Conservation (phyloP, 2,888 invertebrate genomes). For the Tridacna gigas region DNA sequence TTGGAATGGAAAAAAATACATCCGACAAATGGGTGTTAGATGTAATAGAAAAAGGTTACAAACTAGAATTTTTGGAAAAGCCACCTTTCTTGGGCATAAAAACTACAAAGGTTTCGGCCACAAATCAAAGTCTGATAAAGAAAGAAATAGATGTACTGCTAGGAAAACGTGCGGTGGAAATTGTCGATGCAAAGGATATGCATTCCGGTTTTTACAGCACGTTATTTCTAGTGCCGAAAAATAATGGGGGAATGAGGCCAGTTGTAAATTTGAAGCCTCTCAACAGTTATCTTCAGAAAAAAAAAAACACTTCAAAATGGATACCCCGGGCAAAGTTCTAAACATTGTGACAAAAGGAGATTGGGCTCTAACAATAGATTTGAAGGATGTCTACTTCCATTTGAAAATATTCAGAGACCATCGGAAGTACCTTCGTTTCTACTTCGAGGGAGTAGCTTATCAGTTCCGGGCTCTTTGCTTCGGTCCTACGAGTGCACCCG, state of each 20-base stretch:
- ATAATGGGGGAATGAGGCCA: constrained; percentile 40
- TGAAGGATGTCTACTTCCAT: constrained; percentile 55
- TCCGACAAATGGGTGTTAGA: constrained; percentile 41
- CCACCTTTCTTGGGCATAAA: constrained; percentile 29
- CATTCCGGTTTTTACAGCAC: constrained; percentile 60
- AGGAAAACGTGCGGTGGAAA: constrained; percentile 45
- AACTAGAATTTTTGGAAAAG: constrained; percentile 32
- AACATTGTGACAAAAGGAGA: constrained; percentile 38
- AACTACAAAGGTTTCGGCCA: constrained; percentile 21
- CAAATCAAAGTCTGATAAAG: constrained; percentile 27
- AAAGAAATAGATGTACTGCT: constrained; percentile 37
- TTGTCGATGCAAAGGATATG: no score
- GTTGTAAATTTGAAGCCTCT: constrained; percentile 47
- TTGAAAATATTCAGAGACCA: constrained; percentile 37
- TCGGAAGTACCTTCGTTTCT: constrained; percentile 49
- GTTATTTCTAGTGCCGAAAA: constrained; percentile 45
- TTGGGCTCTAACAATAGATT: constrained; percentile 47
- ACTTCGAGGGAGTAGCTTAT: constrained; percentile 33
- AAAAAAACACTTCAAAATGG: constrained; percentile 56
- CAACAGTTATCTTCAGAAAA: constrained; percentile 51
- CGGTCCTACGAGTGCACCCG: constrained; percentile 44
- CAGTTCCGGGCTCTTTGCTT: constrained; percentile 47
- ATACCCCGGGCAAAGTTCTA: constrained; percentile 46
- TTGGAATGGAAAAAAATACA: constrained; percentile 39
- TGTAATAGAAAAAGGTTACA: constrained; percentile 35